Base-by-base conservation (phyloP, 53 echinoderm and acorn worm genomes). In the Apostichopus leukothele region DNA sequence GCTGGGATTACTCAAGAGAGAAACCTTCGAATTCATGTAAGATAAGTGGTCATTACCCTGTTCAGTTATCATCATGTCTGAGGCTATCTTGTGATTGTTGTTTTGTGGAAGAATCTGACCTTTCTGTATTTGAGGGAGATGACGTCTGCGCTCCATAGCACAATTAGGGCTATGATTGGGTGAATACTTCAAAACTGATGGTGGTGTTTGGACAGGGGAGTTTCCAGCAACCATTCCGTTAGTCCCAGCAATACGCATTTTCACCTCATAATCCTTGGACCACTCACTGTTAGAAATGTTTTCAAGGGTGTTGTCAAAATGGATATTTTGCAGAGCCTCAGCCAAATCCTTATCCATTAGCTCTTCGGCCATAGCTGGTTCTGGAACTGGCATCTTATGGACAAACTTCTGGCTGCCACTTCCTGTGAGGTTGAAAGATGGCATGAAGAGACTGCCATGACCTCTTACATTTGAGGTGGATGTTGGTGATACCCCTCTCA, bases 361-460 rank as follows among this genome's bases (percentile, higher is more conserved):
- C 66, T 59, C 66, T 60, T 66, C 67, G 13, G 66, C 84, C 60
- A 84, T 60, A 67, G 26, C 50, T 63, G 67, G 13, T 6, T 84
- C 84, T 22, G 84, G 84, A 50, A 66, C 23, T 18, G 84, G 84
- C n/a, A 84, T 61, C 67, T 67, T 84, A 6, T 66, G 39, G 52
- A 50, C 77, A 9, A 76, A 12, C 9, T 76, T 76, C 1, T 76
- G 77, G 50, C 52, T 89, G 89, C 59, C 89, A 54, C 74, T 68
- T 89, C 76, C 89, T 89, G 9, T 67, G 57, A n/a, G 18, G 18
- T n/a, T 19, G 20, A 16, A 71, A 6, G 71, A 71, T 6, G 14
- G 20, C 9, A 90, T 88, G 51, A 89, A 89, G 16, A 88, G 91
- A 6, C 83, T 73, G 16, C 78, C 51, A 8, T 88, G 88, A 50